Evolutionary conservation across 2,113 vertebrate genomes (phyloP).

Genomic region (Vulpes lagopus): DNA sequence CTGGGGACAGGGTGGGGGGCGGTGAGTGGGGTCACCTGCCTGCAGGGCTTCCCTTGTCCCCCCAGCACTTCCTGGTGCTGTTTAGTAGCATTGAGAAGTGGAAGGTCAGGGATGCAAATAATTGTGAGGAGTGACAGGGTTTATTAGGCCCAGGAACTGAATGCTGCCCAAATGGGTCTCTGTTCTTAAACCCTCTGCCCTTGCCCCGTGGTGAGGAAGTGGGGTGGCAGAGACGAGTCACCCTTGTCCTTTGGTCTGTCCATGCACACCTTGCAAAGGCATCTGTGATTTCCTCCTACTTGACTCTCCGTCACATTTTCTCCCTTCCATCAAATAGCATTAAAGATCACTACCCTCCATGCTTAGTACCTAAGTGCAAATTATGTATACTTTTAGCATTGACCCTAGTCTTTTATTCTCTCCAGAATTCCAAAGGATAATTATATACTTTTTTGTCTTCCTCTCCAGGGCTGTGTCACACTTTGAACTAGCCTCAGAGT

Average conservation of each 20-base stretch:
- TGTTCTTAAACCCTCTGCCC: not conserved
- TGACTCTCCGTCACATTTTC: not conserved
- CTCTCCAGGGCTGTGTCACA: not conserved
- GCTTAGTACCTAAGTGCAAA: not conserved
- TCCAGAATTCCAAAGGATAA: not conserved
- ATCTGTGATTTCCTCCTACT: not conserved
- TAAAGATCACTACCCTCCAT: not conserved
- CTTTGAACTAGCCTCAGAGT: constrained; percentile 17
- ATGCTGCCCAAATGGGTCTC: not conserved
- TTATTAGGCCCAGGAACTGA: not conserved
- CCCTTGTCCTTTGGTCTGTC: not conserved
- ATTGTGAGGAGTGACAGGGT: accelerated
- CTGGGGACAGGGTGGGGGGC: too few species aligned
- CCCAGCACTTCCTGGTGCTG: not conserved
- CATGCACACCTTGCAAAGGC: accelerated
- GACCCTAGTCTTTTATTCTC: not conserved
- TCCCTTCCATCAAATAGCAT: not conserved
- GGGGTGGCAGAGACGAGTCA: not conserved
- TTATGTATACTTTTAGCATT: too few species aligned
- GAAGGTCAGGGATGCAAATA: not conserved
- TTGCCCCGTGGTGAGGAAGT: not conserved
- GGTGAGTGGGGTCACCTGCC: accelerated
- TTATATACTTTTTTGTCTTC: not conserved
- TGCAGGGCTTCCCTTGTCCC: accelerated
- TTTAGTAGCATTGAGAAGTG: not conserved